Evolutionary conservation across 2,888 invertebrate species (phyloP), one percentile per base, ranked within the genome.

Genomic region (Agriopis marginaria): DNA sequence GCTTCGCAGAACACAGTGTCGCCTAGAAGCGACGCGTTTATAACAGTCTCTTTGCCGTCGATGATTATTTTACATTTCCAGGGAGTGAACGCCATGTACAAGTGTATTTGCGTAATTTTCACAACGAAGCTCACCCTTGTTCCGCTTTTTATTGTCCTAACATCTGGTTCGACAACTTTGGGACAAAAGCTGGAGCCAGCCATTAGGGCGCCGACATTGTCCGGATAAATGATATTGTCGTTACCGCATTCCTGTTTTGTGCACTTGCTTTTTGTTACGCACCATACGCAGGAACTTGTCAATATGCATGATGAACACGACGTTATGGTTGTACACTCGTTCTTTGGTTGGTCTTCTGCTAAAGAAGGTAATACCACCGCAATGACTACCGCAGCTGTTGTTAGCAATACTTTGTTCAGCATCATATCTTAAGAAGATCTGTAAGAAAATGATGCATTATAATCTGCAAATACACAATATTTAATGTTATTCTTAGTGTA

Each of bases 81-180:
- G 10, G 88, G 85, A n/a, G 90, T 90, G 60, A 89, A 91, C 3
- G 89, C 88, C 91, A 91, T 92, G 64, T 90, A 90, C 56, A 90
- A 78, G 76, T 91, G 88, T 77, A 91, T 87, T 79, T 91, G 91
- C 32, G 90, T 89, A 75, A 91, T 84, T 81, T 87, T 90, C 69
- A 90, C 86, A 63, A 75, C 77, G 58, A 90, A 76, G 39, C 78
- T 78, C 63, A 85, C 79, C 66, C 82, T 85, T 60, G 79, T 78
- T 11, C 91, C 91, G 71, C 86, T 90, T 79, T 84, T 84, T 66
- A 88, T 74, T 49, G 80, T 81, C 50, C 83, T 66, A 64, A 79
- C 77, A 76, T 86, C 82, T 61, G 86, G 73, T 67, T 83, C 76
- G 54, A 86, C 83, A 12, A 91, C 79, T 74, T 85, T 85, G 42